phyloP scores from a whole-genome alignment of 1,140 invertebrate species.

The Caerostris extrusa region DNA sequence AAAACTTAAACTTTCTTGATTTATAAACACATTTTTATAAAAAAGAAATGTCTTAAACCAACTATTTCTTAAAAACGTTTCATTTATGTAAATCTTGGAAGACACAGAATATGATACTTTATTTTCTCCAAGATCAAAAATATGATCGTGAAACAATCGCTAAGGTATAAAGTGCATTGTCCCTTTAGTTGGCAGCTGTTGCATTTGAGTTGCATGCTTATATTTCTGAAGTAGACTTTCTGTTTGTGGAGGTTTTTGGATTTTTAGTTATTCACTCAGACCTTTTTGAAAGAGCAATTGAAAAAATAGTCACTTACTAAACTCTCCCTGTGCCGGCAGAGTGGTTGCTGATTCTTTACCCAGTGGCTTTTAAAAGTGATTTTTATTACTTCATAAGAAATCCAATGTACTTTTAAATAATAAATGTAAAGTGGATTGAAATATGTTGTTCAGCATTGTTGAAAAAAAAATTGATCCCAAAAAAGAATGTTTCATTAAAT shows the following conservation, averaged over 20 bases:
- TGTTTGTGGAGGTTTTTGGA: neutral
- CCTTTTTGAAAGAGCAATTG: constrained; percentile 9
- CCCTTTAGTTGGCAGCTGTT: neutral
- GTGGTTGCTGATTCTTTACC: neutral
- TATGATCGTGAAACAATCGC: too few species aligned
- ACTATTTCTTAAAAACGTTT: too few species aligned
- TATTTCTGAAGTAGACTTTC: neutral
- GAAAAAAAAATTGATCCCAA: too few species aligned
- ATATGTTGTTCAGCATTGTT: too few species aligned
- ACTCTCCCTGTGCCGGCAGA: neutral
- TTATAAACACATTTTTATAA: too few species aligned
- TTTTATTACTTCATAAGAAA: neutral
- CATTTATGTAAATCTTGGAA: too few species aligned
- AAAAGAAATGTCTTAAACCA: too few species aligned
- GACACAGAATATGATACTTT: too few species aligned
- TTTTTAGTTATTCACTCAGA: constrained; percentile 6
- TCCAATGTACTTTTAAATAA: neutral
- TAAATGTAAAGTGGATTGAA: neutral
- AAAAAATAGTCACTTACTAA: neutral
- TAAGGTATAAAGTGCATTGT: neutral
- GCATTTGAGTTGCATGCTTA: neutral
- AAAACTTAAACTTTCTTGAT: too few species aligned
- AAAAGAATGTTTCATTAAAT: too few species aligned
- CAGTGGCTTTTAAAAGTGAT: neutral
- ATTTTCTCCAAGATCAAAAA: too few species aligned